Evolutionary conservation across 2,113 vertebrate genomes (phyloP), one percentile per base, ranked within the genome.

Genomic region (Sardina pilchardus): DNA sequence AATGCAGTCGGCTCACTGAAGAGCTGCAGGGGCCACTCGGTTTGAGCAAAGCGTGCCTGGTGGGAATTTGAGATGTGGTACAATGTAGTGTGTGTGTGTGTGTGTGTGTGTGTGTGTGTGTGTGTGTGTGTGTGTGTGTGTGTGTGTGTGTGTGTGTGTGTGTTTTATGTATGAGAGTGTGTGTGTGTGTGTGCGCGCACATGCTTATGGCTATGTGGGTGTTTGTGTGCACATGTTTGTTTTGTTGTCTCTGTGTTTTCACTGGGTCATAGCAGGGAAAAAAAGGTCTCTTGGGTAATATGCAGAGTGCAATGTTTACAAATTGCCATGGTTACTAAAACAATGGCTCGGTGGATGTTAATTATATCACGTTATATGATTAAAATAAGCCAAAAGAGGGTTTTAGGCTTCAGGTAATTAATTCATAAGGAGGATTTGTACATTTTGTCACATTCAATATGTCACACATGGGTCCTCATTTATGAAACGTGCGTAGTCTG

Each of bases 121-220:
- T 82, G 48, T 85, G 2, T 82, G 80, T 67, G 84, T 42, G 26
- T 85, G 84, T 85, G 39, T 26, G 16, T 82, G 50, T 48, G 1
- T 7, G 9, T 59, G 26, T 47, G 30, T 45, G 42, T 78, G 36
- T 71, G 59, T 71, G 19, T 19, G 59, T 14, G 63, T 10, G 82
- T 43, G 39, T 34, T n/a, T n/a, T n/a, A n/a, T n/a, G n/a, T n/a
- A n/a, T n/a, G n/a, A n/a, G 56, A 42, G 81, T n/a, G 26, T 63
- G 75, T 50, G 30, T 36, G 39, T 26, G 24, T 26, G n/a, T 67
- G 16, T 67, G 59, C 1, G n/a, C 26, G 24, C 26, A n/a, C n/a
- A 26, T 26, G 59, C 26, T 5, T 26, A 5, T 67, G 24, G 5
- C 7, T 67, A n/a, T 67, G 59, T 67, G 24, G 6, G 59, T 67